Evolutionary conservation across 2,888 invertebrate genomes (phyloP).

Genomic region (Conomelus anceps): DNA sequence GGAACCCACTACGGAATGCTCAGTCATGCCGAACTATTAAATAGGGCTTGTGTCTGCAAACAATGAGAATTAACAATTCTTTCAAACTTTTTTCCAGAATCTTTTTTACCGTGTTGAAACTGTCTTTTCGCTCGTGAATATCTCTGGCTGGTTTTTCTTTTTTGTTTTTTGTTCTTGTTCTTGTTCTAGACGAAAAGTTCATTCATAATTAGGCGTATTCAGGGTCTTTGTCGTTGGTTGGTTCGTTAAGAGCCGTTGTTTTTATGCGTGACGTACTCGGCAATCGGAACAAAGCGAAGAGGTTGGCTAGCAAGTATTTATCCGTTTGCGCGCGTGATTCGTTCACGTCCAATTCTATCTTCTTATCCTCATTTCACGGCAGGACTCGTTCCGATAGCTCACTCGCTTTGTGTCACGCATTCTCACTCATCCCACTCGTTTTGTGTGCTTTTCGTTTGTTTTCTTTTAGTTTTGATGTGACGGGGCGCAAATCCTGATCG

Average conservation of each 20-base stretch:
- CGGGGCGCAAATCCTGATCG: neutral
- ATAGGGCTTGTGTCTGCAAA: neutral
- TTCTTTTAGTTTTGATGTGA: neutral
- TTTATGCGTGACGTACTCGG: neutral
- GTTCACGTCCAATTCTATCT: neutral
- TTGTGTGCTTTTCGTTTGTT: neutral
- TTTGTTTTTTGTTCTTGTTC: neutral
- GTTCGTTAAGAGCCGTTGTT: neutral
- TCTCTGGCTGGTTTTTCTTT: neutral
- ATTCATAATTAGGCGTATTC: neutral
- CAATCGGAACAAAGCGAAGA: neutral
- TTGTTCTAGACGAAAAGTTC: neutral
- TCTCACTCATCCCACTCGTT: neutral
- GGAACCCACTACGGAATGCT: neutral
- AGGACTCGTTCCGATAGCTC: neutral
- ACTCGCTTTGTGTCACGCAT: neutral
- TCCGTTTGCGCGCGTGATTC: neutral
- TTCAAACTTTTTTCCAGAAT: neutral
- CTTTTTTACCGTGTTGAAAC: neutral
- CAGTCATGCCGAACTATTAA: neutral
- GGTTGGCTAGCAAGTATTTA: neutral
- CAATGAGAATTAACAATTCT: neutral
- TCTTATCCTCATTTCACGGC: neutral
- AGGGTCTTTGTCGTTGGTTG: neutral
- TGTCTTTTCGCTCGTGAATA: neutral